Percentiles rank a stretch among this genome's conserved stretches.
Conservation (phyloP, 2,113 vertebrate species). For the Eclectus roratus region DNA sequence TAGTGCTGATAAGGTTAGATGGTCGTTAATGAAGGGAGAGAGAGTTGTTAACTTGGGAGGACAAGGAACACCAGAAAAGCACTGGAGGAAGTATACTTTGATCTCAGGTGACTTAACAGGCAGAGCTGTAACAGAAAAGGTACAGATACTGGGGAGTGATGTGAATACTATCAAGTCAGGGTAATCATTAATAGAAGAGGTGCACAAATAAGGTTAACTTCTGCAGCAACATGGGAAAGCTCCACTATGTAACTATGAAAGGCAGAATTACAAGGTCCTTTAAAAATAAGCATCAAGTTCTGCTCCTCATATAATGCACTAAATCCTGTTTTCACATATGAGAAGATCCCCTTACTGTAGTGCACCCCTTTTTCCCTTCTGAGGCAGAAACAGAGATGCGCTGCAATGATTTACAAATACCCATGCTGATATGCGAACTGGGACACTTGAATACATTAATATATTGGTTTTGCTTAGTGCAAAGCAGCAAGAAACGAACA, state of each 20-base stretch:
- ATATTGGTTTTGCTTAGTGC: not conserved
- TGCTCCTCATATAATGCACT: not conserved
- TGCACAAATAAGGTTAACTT: not conserved
- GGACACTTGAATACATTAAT: not conserved
- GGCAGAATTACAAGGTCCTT: not conserved
- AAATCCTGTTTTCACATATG: not conserved
- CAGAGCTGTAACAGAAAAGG: not conserved
- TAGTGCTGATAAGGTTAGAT: not conserved
- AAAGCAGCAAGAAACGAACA: not conserved
- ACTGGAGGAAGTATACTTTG: not conserved
- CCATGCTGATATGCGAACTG: not conserved
- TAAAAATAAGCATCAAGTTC: not conserved
- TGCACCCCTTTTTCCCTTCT: not conserved
- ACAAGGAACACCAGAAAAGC: not conserved
- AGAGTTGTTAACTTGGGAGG: not conserved
- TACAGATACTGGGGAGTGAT: accelerated
- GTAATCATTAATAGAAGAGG: not conserved
- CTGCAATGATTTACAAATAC: not conserved
- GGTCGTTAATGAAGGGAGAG: not conserved
- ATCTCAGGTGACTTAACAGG: not conserved
- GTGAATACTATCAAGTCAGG: not conserved
- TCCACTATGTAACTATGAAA: not conserved
- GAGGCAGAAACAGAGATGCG: not conserved
- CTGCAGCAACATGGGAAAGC: not conserved
- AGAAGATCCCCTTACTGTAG: not conserved